These are phyloP conservation scores for Propithecus perrieri DNA, from an alignment of 2,797 vertebrate genomes.

Conservation along the genomic window DNA sequence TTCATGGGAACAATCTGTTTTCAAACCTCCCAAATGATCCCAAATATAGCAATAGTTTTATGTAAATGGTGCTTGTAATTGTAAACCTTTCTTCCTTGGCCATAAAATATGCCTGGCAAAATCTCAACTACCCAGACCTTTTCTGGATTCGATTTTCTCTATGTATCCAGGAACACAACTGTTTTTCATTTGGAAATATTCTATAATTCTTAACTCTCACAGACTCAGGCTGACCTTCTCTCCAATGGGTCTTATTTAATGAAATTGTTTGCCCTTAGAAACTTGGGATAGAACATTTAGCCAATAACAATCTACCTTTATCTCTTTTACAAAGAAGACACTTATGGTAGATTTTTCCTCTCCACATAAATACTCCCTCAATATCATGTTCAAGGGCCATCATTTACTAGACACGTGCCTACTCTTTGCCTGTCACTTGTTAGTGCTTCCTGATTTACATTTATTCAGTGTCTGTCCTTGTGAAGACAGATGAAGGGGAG, in stretches of 20 bases:
- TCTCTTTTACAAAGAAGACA: not conserved
- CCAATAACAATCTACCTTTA: not conserved
- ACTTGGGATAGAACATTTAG: not conserved
- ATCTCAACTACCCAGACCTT: slow-evolving; percentile 49
- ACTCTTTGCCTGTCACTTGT: not conserved
- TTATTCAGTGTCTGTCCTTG: not conserved
- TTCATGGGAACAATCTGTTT: slow-evolving; percentile 68
- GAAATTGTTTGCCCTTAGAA: not conserved
- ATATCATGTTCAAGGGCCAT: not conserved
- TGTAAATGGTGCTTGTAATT: slow-evolving; percentile 63
- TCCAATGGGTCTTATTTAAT: slow-evolving; percentile 13
- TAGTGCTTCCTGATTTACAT: not conserved
- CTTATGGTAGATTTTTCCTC: not conserved
- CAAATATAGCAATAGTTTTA: slow-evolving; percentile 65
- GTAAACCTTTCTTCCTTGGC: slow-evolving; percentile 58
- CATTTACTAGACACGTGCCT: not conserved
- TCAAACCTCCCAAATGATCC: slow-evolving; percentile 56
- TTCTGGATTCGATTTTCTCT: slow-evolving; percentile 65
- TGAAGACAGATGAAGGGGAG: slow-evolving; percentile 29
- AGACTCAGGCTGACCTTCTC: slow-evolving; percentile 8
- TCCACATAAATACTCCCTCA: not conserved
- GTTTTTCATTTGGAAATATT: slow-evolving; percentile 59
- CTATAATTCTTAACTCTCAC: slow-evolving; percentile 41
- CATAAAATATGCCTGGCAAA: slow-evolving; percentile 61
- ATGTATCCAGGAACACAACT: slow-evolving; percentile 28